phyloP scores from a whole-genome alignment of 2,888 invertebrate genomes.

The Malacosoma neustria region DNA sequence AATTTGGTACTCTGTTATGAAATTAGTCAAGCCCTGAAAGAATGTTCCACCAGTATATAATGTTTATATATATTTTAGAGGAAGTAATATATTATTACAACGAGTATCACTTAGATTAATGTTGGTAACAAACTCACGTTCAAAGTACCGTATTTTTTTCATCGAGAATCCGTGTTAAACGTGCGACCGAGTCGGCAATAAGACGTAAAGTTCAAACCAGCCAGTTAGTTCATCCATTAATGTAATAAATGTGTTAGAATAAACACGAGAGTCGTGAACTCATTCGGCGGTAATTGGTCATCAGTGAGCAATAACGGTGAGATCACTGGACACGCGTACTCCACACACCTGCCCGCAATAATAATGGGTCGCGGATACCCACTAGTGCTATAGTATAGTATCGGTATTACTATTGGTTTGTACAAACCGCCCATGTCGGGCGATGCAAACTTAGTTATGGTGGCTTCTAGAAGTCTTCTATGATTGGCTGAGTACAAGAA shows the following conservation, averaged over 20 bases:
- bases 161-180: neutral
- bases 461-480: no score
- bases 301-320: constrained; percentile 63
- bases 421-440: no score
- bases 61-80: no score
- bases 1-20: no score
- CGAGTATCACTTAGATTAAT: no score
- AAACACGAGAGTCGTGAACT: constrained; percentile 39
- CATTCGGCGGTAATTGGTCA: constrained; percentile 49
- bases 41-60: no score
- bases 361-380: constrained; percentile 30
- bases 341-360: constrained; percentile 32
- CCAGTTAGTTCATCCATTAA: neutral
- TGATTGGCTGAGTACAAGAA: no score
- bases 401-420: no score
- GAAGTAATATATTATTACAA: no score
- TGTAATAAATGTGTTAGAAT: constrained; percentile 4
- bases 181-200: neutral
- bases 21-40: no score
- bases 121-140: neutral
- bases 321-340: constrained; percentile 43
- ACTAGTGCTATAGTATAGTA: no score
- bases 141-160: neutral
- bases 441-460: no score
- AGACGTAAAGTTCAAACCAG: neutral